Conservation (phyloP, 2,888 invertebrate genomes). For the Acleris cristana region DNA sequence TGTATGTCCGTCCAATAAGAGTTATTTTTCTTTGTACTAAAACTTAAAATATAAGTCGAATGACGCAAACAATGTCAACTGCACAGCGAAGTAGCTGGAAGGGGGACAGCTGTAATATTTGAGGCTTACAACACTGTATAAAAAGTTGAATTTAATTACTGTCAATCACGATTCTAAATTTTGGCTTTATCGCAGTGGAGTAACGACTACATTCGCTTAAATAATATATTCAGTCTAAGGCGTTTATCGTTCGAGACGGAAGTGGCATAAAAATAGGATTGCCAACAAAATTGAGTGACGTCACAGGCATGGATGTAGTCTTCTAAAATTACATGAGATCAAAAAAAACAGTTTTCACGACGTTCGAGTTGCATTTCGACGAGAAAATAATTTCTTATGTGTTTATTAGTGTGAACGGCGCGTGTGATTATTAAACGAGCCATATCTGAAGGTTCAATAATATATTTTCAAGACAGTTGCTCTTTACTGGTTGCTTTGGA, state of each 20-base stretch:
- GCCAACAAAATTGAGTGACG: conserved; percentile 81
- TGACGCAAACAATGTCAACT: conserved; percentile 9
- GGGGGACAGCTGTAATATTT: conserved; percentile 34
- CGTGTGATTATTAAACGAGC: conserved; percentile 57
- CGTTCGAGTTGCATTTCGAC: conserved; percentile 63
- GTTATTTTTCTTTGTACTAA: not conserved
- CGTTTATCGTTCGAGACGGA: conserved; percentile 70
- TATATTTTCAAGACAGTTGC: conserved; percentile 42
- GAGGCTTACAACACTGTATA: conserved; percentile 27
- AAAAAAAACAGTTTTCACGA: conserved; percentile 67
- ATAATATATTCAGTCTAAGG: conserved; percentile 55
- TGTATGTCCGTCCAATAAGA: fast-evolving
- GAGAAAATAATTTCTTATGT: conserved; percentile 57
- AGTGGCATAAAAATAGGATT: conserved; percentile 81
- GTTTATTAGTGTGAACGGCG: conserved; percentile 61
- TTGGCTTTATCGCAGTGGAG: conserved; percentile 54
- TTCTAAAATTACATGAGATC: conserved; percentile 80
- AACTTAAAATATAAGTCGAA: not conserved
- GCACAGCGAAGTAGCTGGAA: conserved; percentile 2
- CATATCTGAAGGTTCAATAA: conserved; percentile 44
- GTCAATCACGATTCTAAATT: conserved; percentile 46
- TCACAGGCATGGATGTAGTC: conserved; percentile 75
- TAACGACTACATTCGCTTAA: conserved; percentile 61
- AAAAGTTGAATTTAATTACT: conserved; percentile 36
- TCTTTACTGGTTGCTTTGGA: conserved; percentile 62